Percentiles rank a stretch among this genome's conserved stretches.
Conservation (phyloP, 2,888 invertebrate genomes). For the Byasa hedistus region DNA sequence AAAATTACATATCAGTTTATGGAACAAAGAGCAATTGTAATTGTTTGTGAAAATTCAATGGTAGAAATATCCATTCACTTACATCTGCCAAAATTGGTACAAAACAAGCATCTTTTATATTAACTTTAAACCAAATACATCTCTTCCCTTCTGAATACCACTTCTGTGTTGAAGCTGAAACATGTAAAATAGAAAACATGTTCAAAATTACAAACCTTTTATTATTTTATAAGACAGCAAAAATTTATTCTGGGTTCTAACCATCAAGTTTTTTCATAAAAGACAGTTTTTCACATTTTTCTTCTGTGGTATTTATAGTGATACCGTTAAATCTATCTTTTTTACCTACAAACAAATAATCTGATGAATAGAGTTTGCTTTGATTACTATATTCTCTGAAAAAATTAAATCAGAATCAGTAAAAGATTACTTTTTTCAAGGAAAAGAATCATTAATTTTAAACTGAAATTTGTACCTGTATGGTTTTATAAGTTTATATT, state of each 20-base stretch:
- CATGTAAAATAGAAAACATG: neutral
- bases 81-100: constrained; percentile 87
- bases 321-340: constrained; percentile 61
- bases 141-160: constrained; percentile 84
- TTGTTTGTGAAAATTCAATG: constrained; percentile 6
- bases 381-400: constrained; percentile 40
- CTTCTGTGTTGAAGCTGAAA: constrained; percentile 83
- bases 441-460: neutral
- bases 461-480: constrained; percentile 8
- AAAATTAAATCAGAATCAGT: neutral
- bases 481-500: neutral
- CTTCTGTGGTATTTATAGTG: constrained; percentile 53
- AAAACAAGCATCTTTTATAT: constrained; percentile 83
- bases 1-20: constrained; percentile 16
- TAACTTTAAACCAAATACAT: constrained; percentile 90
- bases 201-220: neutral
- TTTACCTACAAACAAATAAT: constrained; percentile 46
- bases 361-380: constrained; percentile 33
- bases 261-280: constrained; percentile 55
- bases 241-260: constrained; percentile 35
- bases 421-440: neutral
- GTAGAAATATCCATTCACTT: constrained; percentile 39
- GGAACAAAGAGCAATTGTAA: constrained; percentile 5
- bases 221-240: neutral
- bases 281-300: constrained; percentile 42